Conservation (phyloP, 1,140 invertebrate genomes). For the Brachionus calyciflorus region DNA sequence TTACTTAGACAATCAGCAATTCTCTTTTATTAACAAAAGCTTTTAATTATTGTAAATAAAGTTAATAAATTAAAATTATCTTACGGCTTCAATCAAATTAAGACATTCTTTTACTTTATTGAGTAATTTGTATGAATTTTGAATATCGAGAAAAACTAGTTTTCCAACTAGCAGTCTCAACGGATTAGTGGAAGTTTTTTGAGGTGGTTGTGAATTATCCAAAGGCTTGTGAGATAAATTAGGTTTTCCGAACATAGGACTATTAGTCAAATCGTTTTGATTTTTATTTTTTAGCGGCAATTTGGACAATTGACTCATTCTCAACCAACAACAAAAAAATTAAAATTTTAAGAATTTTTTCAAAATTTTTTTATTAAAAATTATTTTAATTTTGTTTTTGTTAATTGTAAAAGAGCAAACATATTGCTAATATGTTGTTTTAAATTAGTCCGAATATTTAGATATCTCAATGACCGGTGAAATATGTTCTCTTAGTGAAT, state of each 20-base stretch:
- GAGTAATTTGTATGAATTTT: constrained; percentile 16
- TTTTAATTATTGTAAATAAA: neutral
- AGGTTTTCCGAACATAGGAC: neutral
- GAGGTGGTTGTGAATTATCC: neutral
- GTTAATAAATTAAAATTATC: neutral
- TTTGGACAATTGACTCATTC: neutral
- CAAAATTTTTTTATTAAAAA: too few relatives aligned
- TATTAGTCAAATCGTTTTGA: constrained; percentile 11
- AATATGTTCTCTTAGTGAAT: too few relatives aligned
- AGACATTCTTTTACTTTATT: constrained; percentile 38
- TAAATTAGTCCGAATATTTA: too few relatives aligned
- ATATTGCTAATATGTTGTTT: too few relatives aligned
- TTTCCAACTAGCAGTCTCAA: neutral
- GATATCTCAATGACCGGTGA: too few relatives aligned
- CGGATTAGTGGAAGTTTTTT: constrained; percentile 17
- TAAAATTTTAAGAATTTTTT: too few relatives aligned
- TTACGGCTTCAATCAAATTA: constrained; percentile 37
- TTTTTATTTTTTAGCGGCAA: neutral
- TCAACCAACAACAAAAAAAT: too few relatives aligned
- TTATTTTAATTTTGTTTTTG: too few relatives aligned
- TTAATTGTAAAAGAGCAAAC: too few relatives aligned
- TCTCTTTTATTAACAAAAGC: neutral
- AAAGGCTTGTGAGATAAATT: neutral
- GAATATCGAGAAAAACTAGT: constrained; percentile 28
- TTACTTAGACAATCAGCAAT: constrained; percentile 42